These are phyloP conservation scores for Pelobates fuscus DNA, from an alignment of 2,113 vertebrate species.

Conservation along the genomic window DNA sequence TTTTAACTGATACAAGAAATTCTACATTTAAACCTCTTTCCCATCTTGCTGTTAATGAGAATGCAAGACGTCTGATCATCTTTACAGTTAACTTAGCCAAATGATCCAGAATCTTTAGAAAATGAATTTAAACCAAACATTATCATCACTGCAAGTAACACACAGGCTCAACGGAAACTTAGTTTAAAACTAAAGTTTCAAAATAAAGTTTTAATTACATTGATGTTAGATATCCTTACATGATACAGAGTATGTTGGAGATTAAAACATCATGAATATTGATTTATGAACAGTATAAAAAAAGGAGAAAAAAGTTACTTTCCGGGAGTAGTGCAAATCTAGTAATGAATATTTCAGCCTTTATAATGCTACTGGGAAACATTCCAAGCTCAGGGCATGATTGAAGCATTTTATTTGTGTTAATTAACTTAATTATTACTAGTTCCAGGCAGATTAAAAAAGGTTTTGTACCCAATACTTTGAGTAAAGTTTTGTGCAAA, in stretches of 20 bases:
- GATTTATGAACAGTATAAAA: constrained; percentile 14
- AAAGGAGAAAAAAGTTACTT: constrained; percentile 1
- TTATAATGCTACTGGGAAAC: constrained; percentile 53
- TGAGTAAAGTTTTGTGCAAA: not conserved
- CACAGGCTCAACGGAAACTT: too few species aligned
- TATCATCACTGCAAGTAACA: too few species aligned
- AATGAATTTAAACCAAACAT: too few species aligned
- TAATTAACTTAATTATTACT: constrained; percentile 66
- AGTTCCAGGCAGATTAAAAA: constrained; percentile 59
- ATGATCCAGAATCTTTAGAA: too few species aligned
- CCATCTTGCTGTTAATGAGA: too few species aligned
- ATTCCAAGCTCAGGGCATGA: constrained; percentile 55
- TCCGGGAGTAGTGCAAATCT: constrained; percentile 24
- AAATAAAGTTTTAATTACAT: too few species aligned
- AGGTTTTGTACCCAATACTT: constrained; percentile 14
- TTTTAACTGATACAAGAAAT: too few species aligned
- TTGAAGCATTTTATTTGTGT: constrained; percentile 62
- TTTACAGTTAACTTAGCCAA: too few species aligned
- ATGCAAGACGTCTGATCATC: too few species aligned
- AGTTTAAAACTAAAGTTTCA: too few species aligned
- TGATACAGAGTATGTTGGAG: not conserved
- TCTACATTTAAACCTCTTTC: too few species aligned
- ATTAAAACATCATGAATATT: constrained; percentile 27
- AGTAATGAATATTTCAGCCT: constrained; percentile 44
- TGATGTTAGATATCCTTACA: not conserved